These are phyloP conservation scores for Caenorhabditis plicata DNA, from an alignment of 2,888 invertebrate species.

Conservation along the genomic window DNA sequence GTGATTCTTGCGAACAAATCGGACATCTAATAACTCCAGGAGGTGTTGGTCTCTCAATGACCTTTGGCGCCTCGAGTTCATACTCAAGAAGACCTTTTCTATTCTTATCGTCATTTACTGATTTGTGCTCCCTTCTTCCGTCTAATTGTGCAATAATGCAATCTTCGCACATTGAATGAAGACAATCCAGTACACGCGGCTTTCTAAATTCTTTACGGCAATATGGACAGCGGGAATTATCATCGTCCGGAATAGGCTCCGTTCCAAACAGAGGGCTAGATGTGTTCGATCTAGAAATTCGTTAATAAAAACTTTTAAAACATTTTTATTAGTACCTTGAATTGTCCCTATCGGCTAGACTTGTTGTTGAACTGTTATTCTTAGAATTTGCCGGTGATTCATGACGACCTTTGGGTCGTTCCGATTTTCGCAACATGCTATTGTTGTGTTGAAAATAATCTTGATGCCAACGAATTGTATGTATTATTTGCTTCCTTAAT, in stretches of 20 bases:
- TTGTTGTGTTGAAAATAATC: not conserved
- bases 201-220: slow-evolving; percentile 58
- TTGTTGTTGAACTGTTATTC: slow-evolving; percentile 16
- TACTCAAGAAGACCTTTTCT: slow-evolving; percentile 27
- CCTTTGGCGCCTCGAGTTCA: slow-evolving; percentile 44
- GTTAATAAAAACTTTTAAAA: too few relatives aligned
- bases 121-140: slow-evolving; percentile 37
- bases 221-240: slow-evolving; percentile 53
- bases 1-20: slow-evolving; percentile 76
- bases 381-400: slow-evolving; percentile 15
- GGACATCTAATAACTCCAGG: slow-evolving; percentile 66
- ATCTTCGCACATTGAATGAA: slow-evolving; percentile 90
- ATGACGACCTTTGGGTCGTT: slow-evolving; percentile 12
- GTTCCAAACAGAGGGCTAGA: slow-evolving; percentile 53
- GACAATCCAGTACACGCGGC: slow-evolving; percentile 85
- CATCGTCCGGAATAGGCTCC: slow-evolving; percentile 48
- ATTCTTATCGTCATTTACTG: slow-evolving; percentile 22
- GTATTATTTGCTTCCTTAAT: too few relatives aligned
- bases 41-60: slow-evolving; percentile 49
- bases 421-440: not conserved
- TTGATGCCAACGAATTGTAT: not conserved
- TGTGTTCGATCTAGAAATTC: slow-evolving; percentile 25
- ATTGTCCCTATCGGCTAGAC: slow-evolving; percentile 18
- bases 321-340: slow-evolving; percentile 7
- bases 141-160: slow-evolving; percentile 73